phyloP scores from a whole-genome alignment of 2,113 vertebrate species.

The Egretta garzetta region DNA sequence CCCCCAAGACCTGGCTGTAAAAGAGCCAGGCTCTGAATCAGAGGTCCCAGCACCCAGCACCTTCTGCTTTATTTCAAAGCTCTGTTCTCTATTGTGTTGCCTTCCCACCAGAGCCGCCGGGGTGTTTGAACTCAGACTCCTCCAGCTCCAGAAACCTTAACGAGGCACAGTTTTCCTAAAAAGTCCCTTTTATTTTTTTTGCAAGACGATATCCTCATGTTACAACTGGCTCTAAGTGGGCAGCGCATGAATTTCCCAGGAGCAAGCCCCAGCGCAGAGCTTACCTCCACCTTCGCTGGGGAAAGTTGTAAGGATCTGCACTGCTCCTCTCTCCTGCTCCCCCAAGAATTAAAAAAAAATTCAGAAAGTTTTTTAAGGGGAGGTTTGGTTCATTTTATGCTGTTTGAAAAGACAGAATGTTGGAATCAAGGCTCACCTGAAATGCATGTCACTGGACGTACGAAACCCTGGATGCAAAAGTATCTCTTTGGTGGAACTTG shows the following conservation, averaged over 20 bases:
- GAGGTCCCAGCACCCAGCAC: neutral
- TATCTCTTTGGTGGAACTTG: neutral
- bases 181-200: neutral
- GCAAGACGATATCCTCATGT: neutral
- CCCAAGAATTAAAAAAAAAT: neutral
- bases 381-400: neutral
- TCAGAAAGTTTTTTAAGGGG: fast-evolving
- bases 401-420: neutral
- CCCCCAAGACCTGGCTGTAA: neutral
- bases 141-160: neutral
- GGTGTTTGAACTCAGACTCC: neutral
- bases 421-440: neutral
- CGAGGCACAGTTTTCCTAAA: neutral
- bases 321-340: neutral
- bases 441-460: fast-evolving
- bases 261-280: neutral
- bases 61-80: slow-evolving; percentile 13
- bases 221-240: neutral
- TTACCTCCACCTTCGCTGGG: fast-evolving
- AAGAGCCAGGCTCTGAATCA: neutral
- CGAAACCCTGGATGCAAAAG: neutral
- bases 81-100: neutral
- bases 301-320: neutral
- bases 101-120: neutral
- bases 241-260: neutral